Evolutionary conservation across 2,113 vertebrate genomes (phyloP).

Genomic region (Sterrhoptilus dennistouni): DNA sequence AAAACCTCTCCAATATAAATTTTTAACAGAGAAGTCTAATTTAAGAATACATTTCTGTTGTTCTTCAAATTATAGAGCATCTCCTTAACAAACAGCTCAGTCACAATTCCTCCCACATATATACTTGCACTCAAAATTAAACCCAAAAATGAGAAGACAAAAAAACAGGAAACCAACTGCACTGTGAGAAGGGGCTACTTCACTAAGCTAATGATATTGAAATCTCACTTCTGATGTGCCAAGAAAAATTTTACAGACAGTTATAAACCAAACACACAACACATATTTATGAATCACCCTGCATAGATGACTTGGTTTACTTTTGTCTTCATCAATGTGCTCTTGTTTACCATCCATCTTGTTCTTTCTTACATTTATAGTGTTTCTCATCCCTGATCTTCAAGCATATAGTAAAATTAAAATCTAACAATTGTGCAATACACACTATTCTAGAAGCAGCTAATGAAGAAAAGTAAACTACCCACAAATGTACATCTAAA

Average conservation of each 20-base stretch:
- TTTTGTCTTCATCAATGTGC: background rate
- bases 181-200: background rate
- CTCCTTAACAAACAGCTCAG: background rate
- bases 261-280: background rate
- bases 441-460: background rate
- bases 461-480: background rate
- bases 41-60: background rate
- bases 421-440: background rate
- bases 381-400: background rate
- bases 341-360: background rate
- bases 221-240: background rate
- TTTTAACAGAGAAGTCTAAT: background rate
- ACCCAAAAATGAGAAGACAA: background rate
- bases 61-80: background rate
- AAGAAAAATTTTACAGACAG: background rate
- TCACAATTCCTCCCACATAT: background rate
- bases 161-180: background rate
- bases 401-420: background rate
- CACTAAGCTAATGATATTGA: background rate
- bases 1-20: background rate
- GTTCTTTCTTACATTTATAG: background rate
- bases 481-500: background rate
- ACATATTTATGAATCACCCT: background rate
- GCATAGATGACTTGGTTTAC: background rate
- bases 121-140: background rate